phyloP scores from a whole-genome alignment of 2,888 invertebrate genomes.

The Carabus problematicus region DNA sequence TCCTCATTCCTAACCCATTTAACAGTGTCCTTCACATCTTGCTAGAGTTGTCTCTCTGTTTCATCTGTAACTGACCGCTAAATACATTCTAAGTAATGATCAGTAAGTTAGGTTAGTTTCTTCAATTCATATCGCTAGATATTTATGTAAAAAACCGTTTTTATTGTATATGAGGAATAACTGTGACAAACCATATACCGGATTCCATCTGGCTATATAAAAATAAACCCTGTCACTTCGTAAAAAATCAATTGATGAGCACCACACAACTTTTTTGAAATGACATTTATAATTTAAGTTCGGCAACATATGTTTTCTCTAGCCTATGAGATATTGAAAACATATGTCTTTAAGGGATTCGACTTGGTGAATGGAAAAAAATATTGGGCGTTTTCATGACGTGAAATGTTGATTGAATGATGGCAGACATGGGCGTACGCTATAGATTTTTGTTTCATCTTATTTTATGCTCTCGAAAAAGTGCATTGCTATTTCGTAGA shows the following conservation, averaged over 20 bases:
- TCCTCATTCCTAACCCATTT: not conserved
- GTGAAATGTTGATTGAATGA: no score
- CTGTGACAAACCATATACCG: slow-evolving; percentile 1
- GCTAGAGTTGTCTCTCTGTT: no score
- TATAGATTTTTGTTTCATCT: no score
- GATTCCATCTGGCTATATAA: slow-evolving; percentile 11
- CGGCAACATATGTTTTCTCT: slow-evolving; percentile 32
- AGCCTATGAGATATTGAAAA: slow-evolving; percentile 41
- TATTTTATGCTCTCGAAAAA: no score
- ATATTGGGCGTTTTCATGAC: slow-evolving; percentile 22
- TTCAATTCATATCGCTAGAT: no score
- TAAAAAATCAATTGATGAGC: slow-evolving; percentile 40
- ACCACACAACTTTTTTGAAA: slow-evolving; percentile 33
- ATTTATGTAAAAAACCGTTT: no score
- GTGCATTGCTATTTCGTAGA: no score
- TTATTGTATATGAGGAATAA: not conserved
- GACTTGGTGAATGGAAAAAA: slow-evolving; percentile 26
- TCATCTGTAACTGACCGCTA: no score
- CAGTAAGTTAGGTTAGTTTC: no score
- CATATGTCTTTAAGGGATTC: slow-evolving; percentile 35
- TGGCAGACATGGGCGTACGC: no score
- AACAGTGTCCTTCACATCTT: no score
- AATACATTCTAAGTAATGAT: no score
- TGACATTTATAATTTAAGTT: slow-evolving; percentile 40
- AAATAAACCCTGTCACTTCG: slow-evolving; percentile 22